Percentiles rank a stretch among this genome's conserved stretches.
Evolutionary conservation across 1,140 invertebrate genomes (phyloP).

Genomic region (Drosophila melanogaster): DNA sequence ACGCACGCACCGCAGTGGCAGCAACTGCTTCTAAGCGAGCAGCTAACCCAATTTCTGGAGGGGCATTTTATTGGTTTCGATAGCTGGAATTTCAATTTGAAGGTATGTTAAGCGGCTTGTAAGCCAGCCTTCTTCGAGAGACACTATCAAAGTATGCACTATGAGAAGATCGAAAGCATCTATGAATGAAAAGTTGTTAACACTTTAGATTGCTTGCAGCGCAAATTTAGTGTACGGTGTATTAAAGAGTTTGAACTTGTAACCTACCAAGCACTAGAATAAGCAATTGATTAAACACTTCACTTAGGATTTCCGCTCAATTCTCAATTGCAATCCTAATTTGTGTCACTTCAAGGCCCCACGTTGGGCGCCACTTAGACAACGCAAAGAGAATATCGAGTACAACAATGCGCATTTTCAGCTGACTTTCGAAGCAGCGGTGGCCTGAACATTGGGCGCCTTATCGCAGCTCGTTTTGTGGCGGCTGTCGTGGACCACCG

Average conservation of each 20-base stretch:
- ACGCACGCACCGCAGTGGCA: neutral
- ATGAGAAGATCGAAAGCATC: no score
- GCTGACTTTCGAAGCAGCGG: slow-evolving; percentile 12
- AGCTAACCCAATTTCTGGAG: slow-evolving; percentile 4
- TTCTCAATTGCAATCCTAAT: neutral
- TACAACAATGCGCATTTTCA: neutral
- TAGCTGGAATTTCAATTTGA: neutral
- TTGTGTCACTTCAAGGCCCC: slow-evolving; percentile 16
- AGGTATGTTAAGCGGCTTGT: neutral
- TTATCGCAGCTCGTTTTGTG: slow-evolving; percentile 41
- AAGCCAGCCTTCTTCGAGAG: neutral
- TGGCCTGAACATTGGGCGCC: slow-evolving; percentile 43
- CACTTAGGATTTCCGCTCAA: neutral
- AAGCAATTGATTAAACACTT: neutral
- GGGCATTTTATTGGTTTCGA: no score
- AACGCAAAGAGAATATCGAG: neutral
- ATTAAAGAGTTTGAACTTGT: neutral
- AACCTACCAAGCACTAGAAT: neutral
- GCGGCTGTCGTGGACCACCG: slow-evolving; percentile 30
- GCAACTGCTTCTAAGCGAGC: neutral
- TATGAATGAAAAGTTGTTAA: no score
- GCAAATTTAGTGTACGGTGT: neutral
- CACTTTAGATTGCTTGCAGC: neutral
- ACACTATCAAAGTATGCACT: no score
- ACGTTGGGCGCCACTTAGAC: slow-evolving; percentile 4